These are phyloP conservation scores for Pristiophorus japonicus DNA, from an alignment of 2,113 vertebrate species.

Conservation along the genomic window DNA sequence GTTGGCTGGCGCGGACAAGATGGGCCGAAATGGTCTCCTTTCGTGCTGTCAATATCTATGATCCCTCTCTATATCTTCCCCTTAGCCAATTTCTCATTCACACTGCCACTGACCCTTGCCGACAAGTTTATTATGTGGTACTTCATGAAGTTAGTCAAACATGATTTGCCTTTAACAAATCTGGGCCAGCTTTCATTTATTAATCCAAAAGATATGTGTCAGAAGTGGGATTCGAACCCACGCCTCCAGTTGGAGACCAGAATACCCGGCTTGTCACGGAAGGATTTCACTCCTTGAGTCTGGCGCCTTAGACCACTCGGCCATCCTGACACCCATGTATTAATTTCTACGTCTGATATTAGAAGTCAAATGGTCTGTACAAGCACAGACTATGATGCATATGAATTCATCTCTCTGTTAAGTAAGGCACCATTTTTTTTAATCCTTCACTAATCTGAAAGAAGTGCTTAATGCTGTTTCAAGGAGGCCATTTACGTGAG, in stretches of 20 bases:
- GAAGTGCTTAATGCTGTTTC: background rate
- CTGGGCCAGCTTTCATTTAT: background rate
- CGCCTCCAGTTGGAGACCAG: constrained; percentile 85
- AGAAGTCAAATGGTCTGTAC: background rate
- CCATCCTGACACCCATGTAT: constrained; percentile 55
- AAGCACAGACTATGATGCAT: background rate
- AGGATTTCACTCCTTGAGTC: constrained; percentile 69
- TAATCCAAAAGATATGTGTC: constrained; percentile 46
- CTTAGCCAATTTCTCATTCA: too few species aligned
- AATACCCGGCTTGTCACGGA: constrained; percentile 57
- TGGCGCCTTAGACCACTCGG: constrained; percentile 74
- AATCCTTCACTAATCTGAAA: background rate
- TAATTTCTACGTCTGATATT: fast-evolving
- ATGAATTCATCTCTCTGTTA: background rate
- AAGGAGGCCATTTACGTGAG: background rate
- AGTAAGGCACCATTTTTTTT: background rate
- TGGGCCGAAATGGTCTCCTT: too few species aligned
- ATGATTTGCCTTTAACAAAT: too few species aligned
- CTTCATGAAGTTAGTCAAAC: too few species aligned
- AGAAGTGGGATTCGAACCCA: constrained; percentile 79
- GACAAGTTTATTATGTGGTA: too few species aligned
- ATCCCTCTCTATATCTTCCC: too few species aligned
- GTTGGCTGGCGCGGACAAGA: too few species aligned
- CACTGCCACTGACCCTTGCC: too few species aligned
- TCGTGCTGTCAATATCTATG: too few species aligned